Conservation (phyloP, 2,797 vertebrate genomes). For the Rhabdophis nuchalis region DNA sequence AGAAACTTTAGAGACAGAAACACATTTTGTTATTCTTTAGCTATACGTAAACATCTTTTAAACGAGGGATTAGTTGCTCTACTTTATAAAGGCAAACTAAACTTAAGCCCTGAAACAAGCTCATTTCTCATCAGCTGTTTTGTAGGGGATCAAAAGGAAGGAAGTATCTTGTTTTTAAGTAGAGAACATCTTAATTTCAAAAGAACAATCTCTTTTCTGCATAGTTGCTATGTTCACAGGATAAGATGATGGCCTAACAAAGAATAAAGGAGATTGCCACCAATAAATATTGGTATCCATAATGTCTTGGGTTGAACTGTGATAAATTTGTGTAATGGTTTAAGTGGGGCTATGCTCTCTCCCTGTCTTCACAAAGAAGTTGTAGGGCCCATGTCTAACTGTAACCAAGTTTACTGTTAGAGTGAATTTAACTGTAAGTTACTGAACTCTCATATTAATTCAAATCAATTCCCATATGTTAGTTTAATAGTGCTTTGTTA, state of each 20-base stretch:
- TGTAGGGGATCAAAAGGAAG: constrained; percentile 32
- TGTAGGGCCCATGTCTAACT: not conserved
- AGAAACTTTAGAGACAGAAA: constrained; percentile 29
- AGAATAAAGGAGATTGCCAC: not conserved
- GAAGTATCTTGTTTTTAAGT: constrained; percentile 29
- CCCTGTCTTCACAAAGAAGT: not conserved
- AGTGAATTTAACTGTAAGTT: not conserved
- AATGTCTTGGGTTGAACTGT: constrained; percentile 19
- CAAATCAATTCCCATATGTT: not conserved
- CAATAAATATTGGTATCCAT: not conserved
- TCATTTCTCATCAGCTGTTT: constrained; percentile 28
- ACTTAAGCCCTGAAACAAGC: constrained; percentile 14
- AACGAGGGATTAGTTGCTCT: constrained; percentile 8
- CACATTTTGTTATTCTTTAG: constrained; percentile 18
- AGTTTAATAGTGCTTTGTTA: not conserved
- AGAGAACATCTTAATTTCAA: constrained; percentile 34
- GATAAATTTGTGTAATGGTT: constrained; percentile 21
- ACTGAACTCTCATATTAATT: not conserved
- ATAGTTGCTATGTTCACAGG: constrained; percentile 2
- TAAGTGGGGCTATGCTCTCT: not conserved
- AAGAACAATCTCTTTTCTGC: constrained; percentile 20
- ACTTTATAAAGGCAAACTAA: constrained; percentile 37
- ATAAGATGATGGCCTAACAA: constrained; percentile 22
- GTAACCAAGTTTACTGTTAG: not conserved
- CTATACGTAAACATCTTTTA: constrained; percentile 24